phyloP scores from a whole-genome alignment of 2,888 invertebrate genomes.

The Folsomia candida region DNA sequence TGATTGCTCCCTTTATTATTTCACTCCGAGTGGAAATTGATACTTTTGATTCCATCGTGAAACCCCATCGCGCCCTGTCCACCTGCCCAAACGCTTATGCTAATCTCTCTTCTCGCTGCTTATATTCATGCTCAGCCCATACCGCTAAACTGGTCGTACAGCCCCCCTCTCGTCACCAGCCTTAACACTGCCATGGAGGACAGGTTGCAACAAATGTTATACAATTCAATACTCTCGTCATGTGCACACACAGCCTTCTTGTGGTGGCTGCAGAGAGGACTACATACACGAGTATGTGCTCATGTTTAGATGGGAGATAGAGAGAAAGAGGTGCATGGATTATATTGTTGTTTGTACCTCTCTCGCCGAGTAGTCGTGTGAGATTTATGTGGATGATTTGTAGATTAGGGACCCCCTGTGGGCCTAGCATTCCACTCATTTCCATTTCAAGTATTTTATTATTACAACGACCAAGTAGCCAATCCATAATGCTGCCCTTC shows the following conservation, averaged over 20 bases:
- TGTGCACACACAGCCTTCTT: too few species aligned
- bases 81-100: conserved; percentile 5
- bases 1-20: conserved; percentile 8
- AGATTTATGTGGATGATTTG: conserved; percentile 2
- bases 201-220: background rate
- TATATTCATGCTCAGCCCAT: background rate
- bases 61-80: background rate
- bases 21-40: background rate
- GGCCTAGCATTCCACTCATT: background rate
- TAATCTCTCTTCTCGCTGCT: background rate
- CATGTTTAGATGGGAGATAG: background rate
- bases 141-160: background rate
- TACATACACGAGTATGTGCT: background rate
- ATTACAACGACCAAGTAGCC: background rate
- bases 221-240: background rate
- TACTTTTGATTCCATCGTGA: background rate
- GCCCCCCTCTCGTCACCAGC: background rate
- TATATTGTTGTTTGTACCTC: background rate
- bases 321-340: too few species aligned
- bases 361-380: background rate
- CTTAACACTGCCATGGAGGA: background rate
- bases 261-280: too few species aligned
- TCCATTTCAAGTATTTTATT: background rate
- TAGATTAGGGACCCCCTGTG: conserved; percentile 4
- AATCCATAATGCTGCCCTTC: background rate